Evolutionary conservation across 2,888 invertebrate species (phyloP).

Genomic region (Drosophila tanythrix): DNA sequence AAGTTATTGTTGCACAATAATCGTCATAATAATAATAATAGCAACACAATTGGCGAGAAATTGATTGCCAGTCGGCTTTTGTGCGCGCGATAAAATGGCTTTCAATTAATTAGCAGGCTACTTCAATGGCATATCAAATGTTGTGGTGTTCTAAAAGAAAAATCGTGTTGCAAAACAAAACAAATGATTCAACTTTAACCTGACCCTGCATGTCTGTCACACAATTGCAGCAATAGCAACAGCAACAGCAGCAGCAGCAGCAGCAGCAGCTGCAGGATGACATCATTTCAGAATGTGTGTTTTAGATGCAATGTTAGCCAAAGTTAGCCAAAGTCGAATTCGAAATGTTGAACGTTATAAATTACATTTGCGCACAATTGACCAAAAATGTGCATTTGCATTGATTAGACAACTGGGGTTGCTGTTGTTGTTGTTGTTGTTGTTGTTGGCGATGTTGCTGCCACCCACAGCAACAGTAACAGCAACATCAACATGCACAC

Average conservation of each 20-base stretch:
- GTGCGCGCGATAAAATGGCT: conserved; percentile 77
- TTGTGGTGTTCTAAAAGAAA: conserved; percentile 62
- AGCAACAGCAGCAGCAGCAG: conserved; percentile 21
- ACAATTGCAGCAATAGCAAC: conserved; percentile 46
- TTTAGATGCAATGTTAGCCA: conserved; percentile 60
- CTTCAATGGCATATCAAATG: conserved; percentile 64
- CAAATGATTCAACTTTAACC: conserved; percentile 84
- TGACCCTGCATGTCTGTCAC: conserved; percentile 82
- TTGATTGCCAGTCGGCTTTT: conserved; percentile 75
- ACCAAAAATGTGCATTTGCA: conserved; percentile 80
- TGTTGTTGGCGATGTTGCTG: conserved; percentile 27
- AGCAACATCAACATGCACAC: conserved; percentile 38
- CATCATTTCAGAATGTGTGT: conserved; percentile 69
- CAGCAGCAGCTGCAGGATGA: conserved; percentile 62
- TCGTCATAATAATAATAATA: conserved; percentile 1
- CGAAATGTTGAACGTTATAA: conserved; percentile 69
- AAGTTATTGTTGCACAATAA: conserved; percentile 52
- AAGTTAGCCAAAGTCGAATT: conserved; percentile 27
- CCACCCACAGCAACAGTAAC: conserved; percentile 53
- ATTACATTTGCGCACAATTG: conserved; percentile 71
- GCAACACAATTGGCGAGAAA: conserved; percentile 32
- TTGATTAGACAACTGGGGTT: conserved; percentile 62
- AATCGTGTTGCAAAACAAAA: conserved; percentile 70
- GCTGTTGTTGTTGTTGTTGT: conserved; percentile 1
- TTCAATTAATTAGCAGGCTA: conserved; percentile 73